Base-by-base conservation (phyloP, 2,113 vertebrate species). In the Dryoscopus gambensis region DNA sequence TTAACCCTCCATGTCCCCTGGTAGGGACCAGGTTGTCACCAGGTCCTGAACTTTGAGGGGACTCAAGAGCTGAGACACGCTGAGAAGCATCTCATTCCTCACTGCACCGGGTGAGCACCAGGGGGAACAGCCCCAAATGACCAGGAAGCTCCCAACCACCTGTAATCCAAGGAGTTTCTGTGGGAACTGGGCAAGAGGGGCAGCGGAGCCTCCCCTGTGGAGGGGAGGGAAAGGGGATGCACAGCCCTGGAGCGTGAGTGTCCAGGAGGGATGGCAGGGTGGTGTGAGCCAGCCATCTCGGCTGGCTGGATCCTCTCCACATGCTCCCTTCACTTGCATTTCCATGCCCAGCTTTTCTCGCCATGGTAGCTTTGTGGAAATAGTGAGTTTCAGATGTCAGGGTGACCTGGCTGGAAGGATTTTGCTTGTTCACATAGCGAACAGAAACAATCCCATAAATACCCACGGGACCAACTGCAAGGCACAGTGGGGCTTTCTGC, bases 211-310 rank as follows among this genome's bases (percentile, higher is more conserved):
- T 79, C 27, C 33, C 24, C 35, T 52, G 37, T 1, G 2, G 37
- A 13, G 57, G 24, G 23, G 35, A 4, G 15, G 40, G 28, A 64
- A 37, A 11, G 55, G 63, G 49, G 20, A 19, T 69, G 27, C 25
- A 19, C 13, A 44, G 31, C 15, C 53, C 63, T 21, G 37, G 0
- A 0, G 27, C 0, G 0, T 50, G 42, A 44, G 42, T 44, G 47
- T 6, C 35, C 4, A 4, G 49, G 52, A 65, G 69, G n/a, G 57
- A 4, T 40, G 44, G 21, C 1, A 1, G 27, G 11, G 4, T 35
- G 49, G 24, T 63, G 1, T 5, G 9, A 70, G 6, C 37, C 44
- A 30, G 14, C 19, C n/a, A 4, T 5, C 31, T 52, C 31, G 44
- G 5, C 75, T 44, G 49, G 13, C 24, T 47, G 42, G 6, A 31